Conservation (phyloP, 2,888 invertebrate genomes). For the Folsomia candida region DNA sequence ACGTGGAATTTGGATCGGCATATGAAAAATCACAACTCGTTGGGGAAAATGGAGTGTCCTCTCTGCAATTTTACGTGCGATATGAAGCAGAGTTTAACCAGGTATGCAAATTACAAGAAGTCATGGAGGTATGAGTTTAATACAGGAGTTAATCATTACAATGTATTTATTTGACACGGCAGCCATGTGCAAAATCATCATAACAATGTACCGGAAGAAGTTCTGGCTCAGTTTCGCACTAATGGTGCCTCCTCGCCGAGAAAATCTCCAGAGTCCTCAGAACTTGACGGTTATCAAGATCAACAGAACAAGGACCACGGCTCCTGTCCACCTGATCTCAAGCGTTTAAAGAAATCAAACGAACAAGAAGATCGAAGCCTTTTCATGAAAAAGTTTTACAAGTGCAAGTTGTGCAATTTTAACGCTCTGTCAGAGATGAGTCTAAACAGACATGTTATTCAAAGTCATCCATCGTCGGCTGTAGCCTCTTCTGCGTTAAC, state of each 20-base stretch:
- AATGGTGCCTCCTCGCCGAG: conserved; percentile 35
- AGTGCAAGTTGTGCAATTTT: conserved; percentile 60
- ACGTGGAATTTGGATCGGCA: conserved; percentile 85
- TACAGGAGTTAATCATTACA: too few species aligned
- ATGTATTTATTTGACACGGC: background rate
- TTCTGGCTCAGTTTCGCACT: conserved; percentile 28
- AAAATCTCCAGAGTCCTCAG: conserved; percentile 8
- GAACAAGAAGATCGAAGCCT: background rate
- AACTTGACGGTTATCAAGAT: background rate
- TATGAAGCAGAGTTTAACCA: conserved; percentile 82
- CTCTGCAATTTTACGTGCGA: conserved; percentile 88
- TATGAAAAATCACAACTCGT: conserved; percentile 82
- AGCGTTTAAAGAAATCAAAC: background rate
- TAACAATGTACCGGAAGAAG: conserved; percentile 25
- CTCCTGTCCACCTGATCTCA: background rate
- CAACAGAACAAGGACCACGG: background rate
- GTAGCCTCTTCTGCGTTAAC: background rate
- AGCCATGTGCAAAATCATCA: conserved; percentile 42
- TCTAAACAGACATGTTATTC: conserved; percentile 59
- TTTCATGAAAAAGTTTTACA: conserved; percentile 43
- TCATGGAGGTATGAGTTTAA: conserved; percentile 57
- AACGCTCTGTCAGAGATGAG: conserved; percentile 62
- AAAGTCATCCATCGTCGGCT: conserved; percentile 31
- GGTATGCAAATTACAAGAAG: too few species aligned
- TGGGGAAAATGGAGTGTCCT: conserved; percentile 78